Conservation (phyloP, 2,888 invertebrate genomes). For the Cetonia aurata region DNA sequence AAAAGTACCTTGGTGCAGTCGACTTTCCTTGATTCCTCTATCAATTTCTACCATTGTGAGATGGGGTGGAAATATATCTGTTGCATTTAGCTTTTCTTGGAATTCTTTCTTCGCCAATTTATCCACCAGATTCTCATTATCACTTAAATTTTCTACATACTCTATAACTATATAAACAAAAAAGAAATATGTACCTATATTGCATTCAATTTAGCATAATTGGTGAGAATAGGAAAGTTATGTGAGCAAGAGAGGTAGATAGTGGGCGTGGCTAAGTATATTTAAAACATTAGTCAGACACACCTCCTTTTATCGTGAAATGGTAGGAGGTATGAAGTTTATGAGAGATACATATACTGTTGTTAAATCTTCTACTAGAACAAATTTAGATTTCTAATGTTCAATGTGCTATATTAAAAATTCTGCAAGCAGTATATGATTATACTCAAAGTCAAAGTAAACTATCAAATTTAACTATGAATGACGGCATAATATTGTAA, state of each 20-base stretch:
- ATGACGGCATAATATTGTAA: too few relatives aligned
- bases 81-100: conserved; percentile 71
- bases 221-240: too few relatives aligned
- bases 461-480: too few relatives aligned
- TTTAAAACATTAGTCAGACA: neutral
- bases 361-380: too few relatives aligned
- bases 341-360: too few relatives aligned
- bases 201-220: neutral
- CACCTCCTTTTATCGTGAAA: neutral
- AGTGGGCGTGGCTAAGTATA: neutral
- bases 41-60: conserved; percentile 83
- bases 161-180: conserved; percentile 72
- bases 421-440: too few relatives aligned
- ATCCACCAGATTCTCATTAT: conserved; percentile 80
- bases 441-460: too few relatives aligned
- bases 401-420: too few relatives aligned
- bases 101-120: conserved; percentile 81
- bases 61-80: conserved; percentile 87
- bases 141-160: conserved; percentile 80
- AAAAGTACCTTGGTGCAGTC: conserved; percentile 83
- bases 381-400: too few relatives aligned
- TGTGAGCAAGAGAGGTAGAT: too few relatives aligned
- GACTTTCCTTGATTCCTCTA: conserved; percentile 82
- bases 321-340: too few relatives aligned
- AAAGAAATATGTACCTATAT: neutral